Conservation (phyloP, 2,113 vertebrate species). For the Triplophysa dalaica region DNA sequence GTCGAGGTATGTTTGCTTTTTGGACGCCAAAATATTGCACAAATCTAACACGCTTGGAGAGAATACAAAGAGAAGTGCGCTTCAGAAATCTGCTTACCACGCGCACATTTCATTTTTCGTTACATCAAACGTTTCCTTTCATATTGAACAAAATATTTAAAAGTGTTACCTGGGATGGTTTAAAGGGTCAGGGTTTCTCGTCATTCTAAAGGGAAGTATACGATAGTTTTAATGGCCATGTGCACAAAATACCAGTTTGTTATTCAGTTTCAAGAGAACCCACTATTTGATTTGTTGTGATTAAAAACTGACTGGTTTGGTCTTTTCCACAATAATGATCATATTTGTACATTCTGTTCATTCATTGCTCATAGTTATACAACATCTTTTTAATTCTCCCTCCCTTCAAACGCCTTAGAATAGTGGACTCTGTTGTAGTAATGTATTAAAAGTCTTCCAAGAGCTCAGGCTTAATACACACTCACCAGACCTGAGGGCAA, state of each 20-base stretch:
- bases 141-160: neutral
- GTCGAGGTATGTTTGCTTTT: constrained; percentile 74
- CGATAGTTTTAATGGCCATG: too few relatives aligned
- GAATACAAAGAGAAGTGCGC: neutral
- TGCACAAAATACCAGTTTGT: too few relatives aligned
- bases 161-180: neutral
- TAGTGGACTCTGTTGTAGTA: neutral
- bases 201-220: too few relatives aligned
- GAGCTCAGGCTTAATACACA: neutral
- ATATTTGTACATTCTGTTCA: neutral
- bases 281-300: too few relatives aligned
- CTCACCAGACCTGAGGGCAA: constrained; percentile 12
- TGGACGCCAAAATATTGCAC: neutral
- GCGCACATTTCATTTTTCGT: neutral
- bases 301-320: too few relatives aligned
- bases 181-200: neutral
- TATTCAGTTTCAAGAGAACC: too few relatives aligned
- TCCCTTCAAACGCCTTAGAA: neutral
- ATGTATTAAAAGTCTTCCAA: neutral
- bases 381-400: neutral
- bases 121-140: neutral
- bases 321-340: neutral
- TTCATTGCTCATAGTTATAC: neutral
- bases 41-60: neutral
- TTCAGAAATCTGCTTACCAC: neutral